These are phyloP conservation scores for Mormyrus proboscirostris DNA, from an alignment of 2,797 vertebrate genomes.

Conservation along the genomic window DNA sequence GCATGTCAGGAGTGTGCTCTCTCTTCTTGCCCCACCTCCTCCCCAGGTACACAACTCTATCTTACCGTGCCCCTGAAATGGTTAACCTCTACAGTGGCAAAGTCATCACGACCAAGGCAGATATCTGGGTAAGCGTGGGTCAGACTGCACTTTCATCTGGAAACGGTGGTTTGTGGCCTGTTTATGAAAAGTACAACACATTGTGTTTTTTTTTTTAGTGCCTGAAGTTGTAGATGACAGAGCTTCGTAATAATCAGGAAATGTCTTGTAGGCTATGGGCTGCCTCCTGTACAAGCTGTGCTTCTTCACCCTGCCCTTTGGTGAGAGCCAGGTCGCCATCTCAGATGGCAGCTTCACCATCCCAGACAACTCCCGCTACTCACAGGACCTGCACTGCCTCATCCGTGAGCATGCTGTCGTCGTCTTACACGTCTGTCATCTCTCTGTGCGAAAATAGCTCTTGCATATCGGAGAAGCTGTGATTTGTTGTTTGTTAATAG, in stretches of 20 bases:
- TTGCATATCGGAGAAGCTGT: neutral
- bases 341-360: constrained; percentile 98
- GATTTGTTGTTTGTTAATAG: constrained; percentile 1
- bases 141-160: neutral
- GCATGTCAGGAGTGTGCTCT: neutral
- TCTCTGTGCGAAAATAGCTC: neutral
- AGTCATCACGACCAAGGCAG: constrained; percentile 92
- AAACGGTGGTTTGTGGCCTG: neutral
- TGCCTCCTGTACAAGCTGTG: constrained; percentile 98
- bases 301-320: constrained; percentile 95
- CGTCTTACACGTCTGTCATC: neutral
- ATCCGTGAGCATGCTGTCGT: constrained; percentile 76
- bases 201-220: neutral
- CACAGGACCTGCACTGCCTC: constrained; percentile 96
- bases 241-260: neutral
- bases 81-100: constrained; percentile 96
- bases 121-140: constrained; percentile 80
- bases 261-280: constrained; percentile 71
- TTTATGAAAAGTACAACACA: neutral
- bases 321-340: constrained; percentile 98
- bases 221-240: neutral
- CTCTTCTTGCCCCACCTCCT: neutral
- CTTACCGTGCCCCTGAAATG: constrained; percentile 97
- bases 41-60: constrained; percentile 87
- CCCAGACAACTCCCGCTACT: constrained; percentile 94